A percentile compares a stretch with the other conserved stretches of the same genome.
These are phyloP conservation scores for Acronicta leporina DNA, from an alignment of 2,888 invertebrate genomes.

Conservation along the genomic window DNA sequence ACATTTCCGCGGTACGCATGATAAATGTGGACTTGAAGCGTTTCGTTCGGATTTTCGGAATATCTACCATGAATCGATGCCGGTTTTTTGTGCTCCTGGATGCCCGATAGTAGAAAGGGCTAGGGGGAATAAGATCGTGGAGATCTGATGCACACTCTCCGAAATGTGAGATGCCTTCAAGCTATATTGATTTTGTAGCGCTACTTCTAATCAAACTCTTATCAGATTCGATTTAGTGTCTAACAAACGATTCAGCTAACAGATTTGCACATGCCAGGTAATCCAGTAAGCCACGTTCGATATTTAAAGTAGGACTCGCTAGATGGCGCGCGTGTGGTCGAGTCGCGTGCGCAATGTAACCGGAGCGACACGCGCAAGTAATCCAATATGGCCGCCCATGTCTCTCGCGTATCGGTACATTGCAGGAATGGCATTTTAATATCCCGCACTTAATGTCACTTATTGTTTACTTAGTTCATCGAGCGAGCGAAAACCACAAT, in stretches of 20 bases:
- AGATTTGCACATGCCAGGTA: slow-evolving; percentile 57
- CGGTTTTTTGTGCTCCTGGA: no score
- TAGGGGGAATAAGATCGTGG: no score
- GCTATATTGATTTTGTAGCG: not conserved
- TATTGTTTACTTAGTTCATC: slow-evolving; percentile 85
- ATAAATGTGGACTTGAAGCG: no score
- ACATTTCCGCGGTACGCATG: no score
- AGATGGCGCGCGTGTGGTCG: slow-evolving; percentile 88
- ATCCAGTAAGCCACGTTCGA: slow-evolving; percentile 70
- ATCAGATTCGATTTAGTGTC: slow-evolving; percentile 30
- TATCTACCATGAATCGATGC: no score
- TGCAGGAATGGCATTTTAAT: slow-evolving; percentile 87
- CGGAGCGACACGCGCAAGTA: slow-evolving; percentile 87
- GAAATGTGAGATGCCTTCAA: no score
- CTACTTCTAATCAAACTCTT: slow-evolving; percentile 2
- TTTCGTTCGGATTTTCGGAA: no score
- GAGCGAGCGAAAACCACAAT: slow-evolving; percentile 75
- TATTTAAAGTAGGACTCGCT: slow-evolving; percentile 69
- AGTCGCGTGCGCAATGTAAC: slow-evolving; percentile 87
- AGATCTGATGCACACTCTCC: no score
- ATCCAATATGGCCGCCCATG: slow-evolving; percentile 85
- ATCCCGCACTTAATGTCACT: slow-evolving; percentile 83
- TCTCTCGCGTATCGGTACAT: slow-evolving; percentile 83
- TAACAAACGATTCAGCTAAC: slow-evolving; percentile 57
- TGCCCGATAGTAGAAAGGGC: no score